Evolutionary conservation across 2,113 vertebrate genomes (phyloP).

Genomic region (Lathamus discolor): DNA sequence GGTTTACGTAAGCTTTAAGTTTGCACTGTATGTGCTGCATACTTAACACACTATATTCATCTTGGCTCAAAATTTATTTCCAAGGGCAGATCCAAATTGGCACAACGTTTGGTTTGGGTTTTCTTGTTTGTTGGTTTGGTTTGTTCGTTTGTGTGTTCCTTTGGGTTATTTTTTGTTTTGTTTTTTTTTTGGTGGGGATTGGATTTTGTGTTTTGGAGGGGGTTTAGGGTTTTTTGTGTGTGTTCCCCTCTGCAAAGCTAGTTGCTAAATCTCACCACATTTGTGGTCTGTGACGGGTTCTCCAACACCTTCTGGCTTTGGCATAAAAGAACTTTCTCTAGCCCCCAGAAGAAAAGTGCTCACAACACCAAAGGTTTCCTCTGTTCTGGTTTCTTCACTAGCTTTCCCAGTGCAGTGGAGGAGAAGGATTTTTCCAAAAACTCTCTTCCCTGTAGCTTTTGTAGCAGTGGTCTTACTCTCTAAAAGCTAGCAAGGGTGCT

Average conservation of each 20-base stretch:
- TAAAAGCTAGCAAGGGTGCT: not conserved
- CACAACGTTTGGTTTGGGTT: not conserved
- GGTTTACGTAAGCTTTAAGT: not conserved
- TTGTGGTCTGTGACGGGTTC: not conserved
- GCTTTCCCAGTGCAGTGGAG: not conserved
- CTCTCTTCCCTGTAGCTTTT: not conserved
- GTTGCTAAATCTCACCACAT: not conserved
- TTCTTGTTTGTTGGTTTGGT: not conserved
- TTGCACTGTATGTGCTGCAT: not conserved
- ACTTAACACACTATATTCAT: not conserved
- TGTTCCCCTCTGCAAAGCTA: not conserved
- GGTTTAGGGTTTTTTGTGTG: not conserved
- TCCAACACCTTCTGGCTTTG: not conserved
- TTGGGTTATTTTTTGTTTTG: not conserved
- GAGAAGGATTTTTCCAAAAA: not conserved
- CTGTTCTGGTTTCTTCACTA: not conserved
- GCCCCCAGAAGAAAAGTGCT: not conserved
- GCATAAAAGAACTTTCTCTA: not conserved
- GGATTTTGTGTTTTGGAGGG: not conserved
- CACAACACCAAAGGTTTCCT: not conserved
- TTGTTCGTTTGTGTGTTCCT: not conserved
- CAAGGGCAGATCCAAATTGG: constrained; percentile 21
- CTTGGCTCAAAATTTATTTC: constrained; percentile 4
- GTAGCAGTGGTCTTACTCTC: not conserved
- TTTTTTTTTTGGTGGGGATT: not conserved